phyloP scores from a whole-genome alignment of 2,797 vertebrate genomes.

The Tokudaia tokunoshimensis region DNA sequence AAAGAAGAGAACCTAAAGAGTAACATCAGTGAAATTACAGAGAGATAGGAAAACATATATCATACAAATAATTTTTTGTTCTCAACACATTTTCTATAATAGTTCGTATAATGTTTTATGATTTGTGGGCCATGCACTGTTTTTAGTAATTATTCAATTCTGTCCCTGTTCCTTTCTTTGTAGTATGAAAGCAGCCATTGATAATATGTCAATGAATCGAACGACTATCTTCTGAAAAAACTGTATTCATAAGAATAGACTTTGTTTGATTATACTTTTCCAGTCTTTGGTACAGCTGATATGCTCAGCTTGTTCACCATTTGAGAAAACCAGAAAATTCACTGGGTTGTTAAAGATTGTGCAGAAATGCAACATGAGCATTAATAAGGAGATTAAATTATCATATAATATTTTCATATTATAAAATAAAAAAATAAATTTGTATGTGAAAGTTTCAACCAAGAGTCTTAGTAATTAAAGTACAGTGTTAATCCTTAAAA shows the following conservation, averaged over 20 bases:
- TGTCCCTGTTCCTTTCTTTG: neutral
- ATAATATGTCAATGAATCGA: neutral
- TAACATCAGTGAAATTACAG: conserved; percentile 19
- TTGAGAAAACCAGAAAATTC: conserved; percentile 16
- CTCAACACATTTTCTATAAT: conserved; percentile 5
- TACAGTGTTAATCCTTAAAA: neutral
- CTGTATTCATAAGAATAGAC: neutral
- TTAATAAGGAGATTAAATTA: conserved; percentile 7
- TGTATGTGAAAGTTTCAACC: conserved; percentile 26
- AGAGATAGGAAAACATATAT: neutral
- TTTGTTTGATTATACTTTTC: neutral
- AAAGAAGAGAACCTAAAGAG: neutral
- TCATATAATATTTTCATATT: neutral
- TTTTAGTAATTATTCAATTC: neutral
- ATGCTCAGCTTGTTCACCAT: neutral
- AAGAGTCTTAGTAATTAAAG: neutral
- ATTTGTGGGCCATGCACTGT: neutral
- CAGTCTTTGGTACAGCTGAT: neutral
- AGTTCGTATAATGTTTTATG: neutral
- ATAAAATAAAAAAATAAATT: conserved; percentile 24
- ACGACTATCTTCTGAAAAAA: neutral
- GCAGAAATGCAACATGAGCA: conserved; percentile 28
- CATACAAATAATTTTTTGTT: neutral
- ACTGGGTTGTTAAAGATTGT: neutral
- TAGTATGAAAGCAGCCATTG: neutral